Base-by-base conservation (phyloP, 2,113 vertebrate species). In the Mastomys natalensis region DNA sequence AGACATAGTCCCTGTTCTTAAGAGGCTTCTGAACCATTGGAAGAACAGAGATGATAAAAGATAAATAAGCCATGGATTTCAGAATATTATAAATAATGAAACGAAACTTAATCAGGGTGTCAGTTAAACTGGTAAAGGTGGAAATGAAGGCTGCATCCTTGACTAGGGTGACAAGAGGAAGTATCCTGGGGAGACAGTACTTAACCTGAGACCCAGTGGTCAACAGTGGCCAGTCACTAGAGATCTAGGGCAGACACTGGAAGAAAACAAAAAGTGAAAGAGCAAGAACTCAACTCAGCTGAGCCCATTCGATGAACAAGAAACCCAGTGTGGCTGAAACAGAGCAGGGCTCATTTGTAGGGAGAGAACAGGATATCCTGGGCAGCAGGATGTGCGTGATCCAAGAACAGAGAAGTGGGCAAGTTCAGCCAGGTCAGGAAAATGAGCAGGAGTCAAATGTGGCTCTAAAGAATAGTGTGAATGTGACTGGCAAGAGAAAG, bases 191-290 rank as follows among this genome's bases (percentile, higher is more conserved):
- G 62, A 93, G 29, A 29, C 76, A 45, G 70, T 51, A 53, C 85
- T 76, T 84, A 91, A 92, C 10, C 53, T 91, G 94, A 96, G 40
- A 72, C 48, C 68, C 91, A 60, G 74, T 76, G 6, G 53, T 94
- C 40, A 72, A 89, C 95, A 62, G 92, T 72, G 91, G 80, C n/a
- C 85, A 58, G 76, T 88, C 95, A 92, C 43, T 95, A 74, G 87
- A 88, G 95, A 93, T 93, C 90, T 96, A 91, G 58, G 90, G 45
- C 91, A 95, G 82, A 7, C 34, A 62, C 53, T 80, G 11, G 7
- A 90, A 91, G 68, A 85, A 45, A 88, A 90, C 62, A 94, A 60
- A 48, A 91, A 87, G 31, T 74, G 84, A 58, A 88, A 85, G 87
- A 92, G 40, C 31, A 31, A 66, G 68, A 82, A 89, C 31, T 10